Percentiles rank a stretch among this genome's conserved stretches.
phyloP scores from a whole-genome alignment of 2,888 invertebrate genomes.

The Icerya purchasi region DNA sequence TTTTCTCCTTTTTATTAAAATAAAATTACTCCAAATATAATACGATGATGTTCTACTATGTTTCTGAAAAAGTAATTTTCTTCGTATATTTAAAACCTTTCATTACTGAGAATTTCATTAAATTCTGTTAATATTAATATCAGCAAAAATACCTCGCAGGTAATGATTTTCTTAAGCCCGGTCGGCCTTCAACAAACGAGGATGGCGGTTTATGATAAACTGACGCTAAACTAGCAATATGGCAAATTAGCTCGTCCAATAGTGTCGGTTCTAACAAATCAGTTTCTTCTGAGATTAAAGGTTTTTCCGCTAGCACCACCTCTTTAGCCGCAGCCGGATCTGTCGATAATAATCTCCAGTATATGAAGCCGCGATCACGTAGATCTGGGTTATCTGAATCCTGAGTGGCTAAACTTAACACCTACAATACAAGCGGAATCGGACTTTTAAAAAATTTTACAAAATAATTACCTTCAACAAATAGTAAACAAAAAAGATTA shows the following conservation, averaged over 20 bases:
- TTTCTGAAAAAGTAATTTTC: no score
- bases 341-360: conserved; percentile 94
- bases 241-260: conserved; percentile 92
- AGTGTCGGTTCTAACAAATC: conserved; percentile 92
- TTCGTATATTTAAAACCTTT: no score
- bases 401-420: conserved; percentile 67
- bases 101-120: no score
- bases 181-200: conserved; percentile 83
- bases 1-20: no score
- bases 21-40: no score
- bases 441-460: no score
- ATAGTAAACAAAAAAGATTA: no score
- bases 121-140: no score
- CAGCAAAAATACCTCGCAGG: conserved; percentile 37
- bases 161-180: conserved; percentile 49
- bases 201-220: conserved; percentile 99
- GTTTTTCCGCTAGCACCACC: conserved; percentile 95
- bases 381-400: conserved; percentile 97
- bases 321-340: conserved; percentile 99
- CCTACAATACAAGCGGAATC: conserved; percentile 24
- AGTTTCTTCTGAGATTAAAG: conserved; percentile 95
- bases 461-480: no score
- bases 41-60: no score
- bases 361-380: conserved; percentile 94
- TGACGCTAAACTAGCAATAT: conserved; percentile 91